A percentile compares a stretch with the other conserved stretches of the same genome.
Evolutionary conservation across 2,113 vertebrate genomes (phyloP).

Genomic region (Beaufortia kweichowensis): DNA sequence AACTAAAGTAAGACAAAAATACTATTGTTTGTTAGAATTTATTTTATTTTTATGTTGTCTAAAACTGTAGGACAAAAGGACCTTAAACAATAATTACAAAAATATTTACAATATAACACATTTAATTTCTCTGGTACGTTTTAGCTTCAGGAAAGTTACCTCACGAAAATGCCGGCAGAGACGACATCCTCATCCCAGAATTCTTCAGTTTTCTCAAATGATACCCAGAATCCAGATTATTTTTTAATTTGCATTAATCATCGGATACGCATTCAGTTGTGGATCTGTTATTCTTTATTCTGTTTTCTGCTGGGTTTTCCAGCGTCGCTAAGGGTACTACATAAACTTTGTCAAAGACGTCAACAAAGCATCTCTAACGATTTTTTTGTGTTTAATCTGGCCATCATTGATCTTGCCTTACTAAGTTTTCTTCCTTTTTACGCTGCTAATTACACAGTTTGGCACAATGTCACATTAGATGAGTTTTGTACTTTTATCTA

Average conservation of each 20-base stretch:
- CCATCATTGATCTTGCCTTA: slow-evolving; percentile 17
- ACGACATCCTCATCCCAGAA: not conserved
- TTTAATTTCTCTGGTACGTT: not conserved
- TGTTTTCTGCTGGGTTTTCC: slow-evolving; percentile 8
- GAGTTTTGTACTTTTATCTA: not conserved
- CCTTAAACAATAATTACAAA: no score
- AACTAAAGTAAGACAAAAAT: no score
- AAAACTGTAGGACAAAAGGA: no score
- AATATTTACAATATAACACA: not conserved
- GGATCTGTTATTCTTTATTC: not conserved
- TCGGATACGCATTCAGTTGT: not conserved
- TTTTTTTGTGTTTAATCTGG: slow-evolving; percentile 36
- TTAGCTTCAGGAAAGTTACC: not conserved
- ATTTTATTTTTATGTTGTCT: no score
- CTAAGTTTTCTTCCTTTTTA: not conserved
- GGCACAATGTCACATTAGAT: not conserved
- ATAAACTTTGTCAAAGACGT: not conserved
- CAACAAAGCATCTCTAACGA: not conserved
- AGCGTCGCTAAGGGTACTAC: not conserved
- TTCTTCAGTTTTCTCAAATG: not conserved
- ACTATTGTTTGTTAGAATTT: no score
- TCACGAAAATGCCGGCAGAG: not conserved
- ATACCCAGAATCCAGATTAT: not conserved
- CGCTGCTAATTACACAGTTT: not conserved
- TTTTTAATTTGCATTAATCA: not conserved